phyloP scores from a whole-genome alignment of 1,140 invertebrate species.

The Lamellibrachia luymesi region DNA sequence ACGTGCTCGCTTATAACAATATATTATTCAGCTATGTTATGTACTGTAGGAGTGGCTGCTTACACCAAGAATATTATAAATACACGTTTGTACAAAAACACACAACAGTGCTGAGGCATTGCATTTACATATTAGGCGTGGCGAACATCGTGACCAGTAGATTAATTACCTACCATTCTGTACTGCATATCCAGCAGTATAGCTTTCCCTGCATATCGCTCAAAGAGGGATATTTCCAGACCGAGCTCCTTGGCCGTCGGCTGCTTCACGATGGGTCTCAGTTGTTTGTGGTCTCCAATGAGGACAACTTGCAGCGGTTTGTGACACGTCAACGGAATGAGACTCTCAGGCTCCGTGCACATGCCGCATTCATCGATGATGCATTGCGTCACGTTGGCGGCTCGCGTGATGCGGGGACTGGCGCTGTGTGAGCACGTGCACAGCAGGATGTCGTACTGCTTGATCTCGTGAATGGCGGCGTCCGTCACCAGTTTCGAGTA shows the following conservation, averaged over 20 bases:
- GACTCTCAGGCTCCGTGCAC: constrained; percentile 48
- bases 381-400: constrained; percentile 37
- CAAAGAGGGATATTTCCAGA: constrained; percentile 46
- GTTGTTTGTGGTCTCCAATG: constrained; percentile 48
- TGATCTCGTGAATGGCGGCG: constrained; percentile 39
- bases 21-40: no score
- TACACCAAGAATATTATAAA: no score
- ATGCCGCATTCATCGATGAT: constrained; percentile 52
- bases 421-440: constrained; percentile 41
- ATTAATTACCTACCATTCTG: constrained; percentile 43
- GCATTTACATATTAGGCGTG: no score
- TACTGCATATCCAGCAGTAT: constrained; percentile 44
- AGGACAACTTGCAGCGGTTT: constrained; percentile 44
- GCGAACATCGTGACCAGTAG: no score
- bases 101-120: no score
- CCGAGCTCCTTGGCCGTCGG: constrained; percentile 38
- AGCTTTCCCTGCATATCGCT: constrained; percentile 41
- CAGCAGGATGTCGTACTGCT: constrained; percentile 45
- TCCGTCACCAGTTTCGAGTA: constrained; percentile 36
- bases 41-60: no score
- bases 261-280: constrained; percentile 41
- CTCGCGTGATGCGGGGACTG: constrained; percentile 25
- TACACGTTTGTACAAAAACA: no score
- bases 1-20: no score
- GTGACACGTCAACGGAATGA: constrained; percentile 41